Percentiles rank a stretch among this genome's conserved stretches.
These are phyloP conservation scores for Aleiodes testaceus DNA, from an alignment of 2,888 invertebrate genomes.

Conservation along the genomic window DNA sequence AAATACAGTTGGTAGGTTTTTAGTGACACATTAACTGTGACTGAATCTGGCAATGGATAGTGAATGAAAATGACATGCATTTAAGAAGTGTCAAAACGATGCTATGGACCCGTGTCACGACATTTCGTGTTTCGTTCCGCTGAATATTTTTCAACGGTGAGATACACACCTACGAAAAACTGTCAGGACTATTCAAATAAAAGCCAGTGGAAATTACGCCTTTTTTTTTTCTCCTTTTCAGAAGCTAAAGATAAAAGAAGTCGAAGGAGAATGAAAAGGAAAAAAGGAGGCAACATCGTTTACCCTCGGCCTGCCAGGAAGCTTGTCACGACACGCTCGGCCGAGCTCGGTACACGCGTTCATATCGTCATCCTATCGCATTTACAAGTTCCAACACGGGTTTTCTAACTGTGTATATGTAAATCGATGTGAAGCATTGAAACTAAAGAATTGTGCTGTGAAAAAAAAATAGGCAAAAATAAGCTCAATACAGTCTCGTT, in stretches of 20 bases:
- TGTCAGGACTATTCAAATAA: not conserved
- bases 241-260: constrained; percentile 22
- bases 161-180: not conserved
- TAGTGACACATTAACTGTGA: not conserved
- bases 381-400: constrained; percentile 43
- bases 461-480: constrained; percentile 17
- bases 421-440: constrained; percentile 29
- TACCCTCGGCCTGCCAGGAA: constrained; percentile 39
- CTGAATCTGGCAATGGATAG: not conserved
- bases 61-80: constrained; percentile 16
- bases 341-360: constrained; percentile 39
- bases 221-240: constrained; percentile 22
- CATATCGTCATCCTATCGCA: constrained; percentile 42
- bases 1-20: constrained; percentile 10
- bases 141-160: not conserved
- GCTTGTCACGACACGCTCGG: constrained; percentile 45
- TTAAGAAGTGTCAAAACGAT: constrained; percentile 27
- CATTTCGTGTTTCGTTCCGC: constrained; percentile 6
- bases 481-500: constrained; percentile 29
- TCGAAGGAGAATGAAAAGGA: not conserved
- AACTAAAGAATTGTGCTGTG: not conserved
- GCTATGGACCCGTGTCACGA: constrained; percentile 18
- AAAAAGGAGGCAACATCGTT: constrained; percentile 29
- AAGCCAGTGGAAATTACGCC: not conserved
- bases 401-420: constrained; percentile 35